phyloP scores from a whole-genome alignment of 1,140 invertebrate genomes.

The Branchinecta lindahli region DNA sequence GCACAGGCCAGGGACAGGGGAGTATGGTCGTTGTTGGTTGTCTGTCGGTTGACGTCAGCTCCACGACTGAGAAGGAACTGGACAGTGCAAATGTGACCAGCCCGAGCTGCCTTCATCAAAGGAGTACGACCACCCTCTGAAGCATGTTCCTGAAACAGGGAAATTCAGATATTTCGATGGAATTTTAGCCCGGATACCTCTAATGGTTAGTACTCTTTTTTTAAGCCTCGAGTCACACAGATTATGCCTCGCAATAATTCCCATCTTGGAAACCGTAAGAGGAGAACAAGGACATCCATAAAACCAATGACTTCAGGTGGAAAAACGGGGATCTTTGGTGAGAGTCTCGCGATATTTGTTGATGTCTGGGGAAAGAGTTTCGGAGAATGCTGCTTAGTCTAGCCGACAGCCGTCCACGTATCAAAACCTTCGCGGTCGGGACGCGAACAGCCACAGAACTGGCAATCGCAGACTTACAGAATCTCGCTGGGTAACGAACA shows the following conservation, averaged over 20 bases:
- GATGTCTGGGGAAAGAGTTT: too few relatives aligned
- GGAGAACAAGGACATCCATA: too few relatives aligned
- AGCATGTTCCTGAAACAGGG: conserved; percentile 53
- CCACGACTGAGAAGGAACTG: conserved; percentile 86
- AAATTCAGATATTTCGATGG: conserved; percentile 14
- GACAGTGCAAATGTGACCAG: conserved; percentile 95
- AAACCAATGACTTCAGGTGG: neutral
- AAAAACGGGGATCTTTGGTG: too few relatives aligned
- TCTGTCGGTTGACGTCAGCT: conserved; percentile 76
- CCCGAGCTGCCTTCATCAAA: conserved; percentile 96
- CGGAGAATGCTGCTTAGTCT: too few relatives aligned
- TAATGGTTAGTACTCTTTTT: neutral
- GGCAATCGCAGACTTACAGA: too few relatives aligned
- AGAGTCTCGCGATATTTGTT: too few relatives aligned
- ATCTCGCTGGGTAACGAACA: too few relatives aligned
- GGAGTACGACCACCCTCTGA: conserved; percentile 89
- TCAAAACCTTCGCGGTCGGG: too few relatives aligned
- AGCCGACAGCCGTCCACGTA: too few relatives aligned
- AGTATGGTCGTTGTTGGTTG: conserved; percentile 95
- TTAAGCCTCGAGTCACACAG: neutral
- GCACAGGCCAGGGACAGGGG: conserved; percentile 92
- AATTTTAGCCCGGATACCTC: neutral
- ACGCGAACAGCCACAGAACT: too few relatives aligned
- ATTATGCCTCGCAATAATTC: conserved; percentile 1
- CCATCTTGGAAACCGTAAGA: neutral